These are phyloP conservation scores for Phalloptychus januarius DNA, from an alignment of 2,797 vertebrate species.

Conservation along the genomic window DNA sequence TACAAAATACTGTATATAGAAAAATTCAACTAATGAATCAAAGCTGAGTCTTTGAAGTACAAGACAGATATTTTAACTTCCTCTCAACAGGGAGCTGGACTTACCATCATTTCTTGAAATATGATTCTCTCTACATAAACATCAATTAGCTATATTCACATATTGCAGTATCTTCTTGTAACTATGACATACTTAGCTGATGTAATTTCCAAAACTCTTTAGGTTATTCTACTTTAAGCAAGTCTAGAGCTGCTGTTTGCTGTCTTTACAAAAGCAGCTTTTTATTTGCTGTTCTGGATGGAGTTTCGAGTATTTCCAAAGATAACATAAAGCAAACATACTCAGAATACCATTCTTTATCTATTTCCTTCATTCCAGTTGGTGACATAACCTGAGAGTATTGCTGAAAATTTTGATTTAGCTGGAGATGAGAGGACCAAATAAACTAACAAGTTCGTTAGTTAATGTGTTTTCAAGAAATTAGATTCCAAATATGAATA, in stretches of 20 bases:
- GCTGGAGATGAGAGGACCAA: background rate
- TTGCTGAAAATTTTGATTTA: background rate
- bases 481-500: background rate
- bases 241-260: background rate
- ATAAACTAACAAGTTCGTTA: background rate
- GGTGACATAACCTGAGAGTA: background rate
- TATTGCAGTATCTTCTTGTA: background rate
- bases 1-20: no score
- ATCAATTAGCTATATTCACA: background rate
- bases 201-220: background rate
- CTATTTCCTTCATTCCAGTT: background rate
- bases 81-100: conserved; percentile 3
- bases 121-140: background rate
- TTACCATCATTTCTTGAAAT: conserved; percentile 11
- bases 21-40: background rate
- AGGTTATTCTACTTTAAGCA: background rate
- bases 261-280: background rate
- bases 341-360: background rate
- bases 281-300: conserved; percentile 1
- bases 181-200: background rate
- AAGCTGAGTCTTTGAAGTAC: background rate
- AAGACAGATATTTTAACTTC: background rate
- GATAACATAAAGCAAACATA: background rate
- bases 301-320: background rate
- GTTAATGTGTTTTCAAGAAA: background rate